Conservation (phyloP, 2,113 vertebrate genomes). For the Barnardius zonarius region DNA sequence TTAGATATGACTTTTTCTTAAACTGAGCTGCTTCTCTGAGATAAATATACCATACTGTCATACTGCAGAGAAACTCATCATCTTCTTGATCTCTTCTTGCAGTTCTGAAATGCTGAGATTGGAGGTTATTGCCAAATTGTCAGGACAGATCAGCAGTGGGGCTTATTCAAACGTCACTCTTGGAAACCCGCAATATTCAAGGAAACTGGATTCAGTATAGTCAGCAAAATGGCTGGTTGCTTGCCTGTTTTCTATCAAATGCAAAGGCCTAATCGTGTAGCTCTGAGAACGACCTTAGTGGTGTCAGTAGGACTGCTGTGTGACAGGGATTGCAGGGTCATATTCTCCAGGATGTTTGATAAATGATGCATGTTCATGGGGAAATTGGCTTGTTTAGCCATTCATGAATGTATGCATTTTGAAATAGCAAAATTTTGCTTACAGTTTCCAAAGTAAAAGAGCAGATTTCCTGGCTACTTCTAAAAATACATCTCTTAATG, state of each 20-base stretch:
- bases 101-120: background rate
- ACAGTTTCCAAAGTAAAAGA: background rate
- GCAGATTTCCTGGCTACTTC: slow-evolving; percentile 31
- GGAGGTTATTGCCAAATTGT: background rate
- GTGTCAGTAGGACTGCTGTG: background rate
- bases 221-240: background rate
- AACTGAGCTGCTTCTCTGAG: background rate
- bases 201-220: background rate
- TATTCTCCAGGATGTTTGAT: background rate
- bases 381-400: background rate
- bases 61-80: background rate
- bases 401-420: background rate
- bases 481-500: slow-evolving; percentile 45
- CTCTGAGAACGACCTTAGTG: background rate
- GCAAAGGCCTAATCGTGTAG: background rate
- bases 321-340: background rate
- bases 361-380: background rate
- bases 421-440: slow-evolving; percentile 10
- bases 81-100: background rate
- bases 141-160: background rate
- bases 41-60: background rate
- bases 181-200: background rate
- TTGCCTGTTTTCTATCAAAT: background rate
- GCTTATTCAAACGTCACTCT: background rate
- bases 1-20: background rate